Base-by-base conservation (phyloP, 2,113 vertebrate genomes). In the Falcunculus frontatus region DNA sequence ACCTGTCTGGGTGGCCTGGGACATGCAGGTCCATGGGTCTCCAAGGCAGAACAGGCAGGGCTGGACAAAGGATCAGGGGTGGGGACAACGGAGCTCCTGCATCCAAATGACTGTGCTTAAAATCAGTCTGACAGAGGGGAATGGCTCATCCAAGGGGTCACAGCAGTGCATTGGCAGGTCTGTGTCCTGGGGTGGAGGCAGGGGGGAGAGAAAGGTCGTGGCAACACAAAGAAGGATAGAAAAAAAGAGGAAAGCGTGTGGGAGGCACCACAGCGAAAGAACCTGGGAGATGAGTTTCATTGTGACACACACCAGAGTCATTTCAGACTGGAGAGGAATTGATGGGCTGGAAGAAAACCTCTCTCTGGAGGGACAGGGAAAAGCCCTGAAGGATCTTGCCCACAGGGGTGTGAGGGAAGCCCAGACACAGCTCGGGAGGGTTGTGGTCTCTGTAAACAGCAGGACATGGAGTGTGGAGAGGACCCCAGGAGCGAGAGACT, bases 81-180 rank as follows among this genome's bases (percentile, higher is more conserved):
- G 3, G 42, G 59, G 5, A 4, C 32, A 15, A 2, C 7, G 37
- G n/a, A 69, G 20, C 37, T 32, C 37, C 37, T 44, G 30, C 29
- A 30, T 78, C 23, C 84, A 29, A 78, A 25, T 6, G 10, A 27
- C 13, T 8, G 1, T 26, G 33, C 29, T 84, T 3, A 2, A 78
- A 83, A 69, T 53, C 75, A 69, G 10, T 33, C 80, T 39, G 50
- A 23, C 25, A 57, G 37, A 0, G 0, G 16, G 27, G 21, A 68
- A 39, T 9, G 78, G 62, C 55, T 76, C n/a, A 47, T 47, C 25
- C 47, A 9, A 75, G 55, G 25, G 17, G 25, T 46, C 39, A 70
- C 29, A 62, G 29, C 0, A 0, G 20, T 1, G 0, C 22, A 4
- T 7, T 29, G 29, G 6, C 18, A 13, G 35, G n/a, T 70, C 65